Base-by-base conservation (phyloP, 2,113 vertebrate genomes). In the Oreotrochilus melanogaster region DNA sequence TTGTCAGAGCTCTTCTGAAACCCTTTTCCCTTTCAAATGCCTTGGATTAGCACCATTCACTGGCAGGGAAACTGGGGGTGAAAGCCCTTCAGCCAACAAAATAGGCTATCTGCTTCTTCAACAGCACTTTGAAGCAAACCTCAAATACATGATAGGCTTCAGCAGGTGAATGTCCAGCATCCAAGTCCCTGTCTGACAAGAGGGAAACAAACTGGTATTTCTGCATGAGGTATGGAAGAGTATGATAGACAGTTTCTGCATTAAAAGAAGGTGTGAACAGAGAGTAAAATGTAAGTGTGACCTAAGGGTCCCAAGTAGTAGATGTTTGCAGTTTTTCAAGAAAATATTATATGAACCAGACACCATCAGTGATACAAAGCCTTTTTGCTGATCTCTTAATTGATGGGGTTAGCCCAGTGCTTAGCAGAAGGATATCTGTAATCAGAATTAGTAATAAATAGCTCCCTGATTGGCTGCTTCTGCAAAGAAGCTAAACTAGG, bases 401-500 rank as follows among this genome's bases (percentile, higher is more conserved):
- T 22, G 39, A 23, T 1, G 1, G 24, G 27, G 71, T 69, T 66
- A 84, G 56, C 33, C 50, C 18, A 69, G 60, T 0, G 1, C 35
- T 87, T 42, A 51, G 64, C 37, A 60, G 50, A 30, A 66, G 72
- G 85, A 45, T 58, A 78, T 67, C 65, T 64, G 15, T 74, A 78
- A 93, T 81, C 88, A 84, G 88, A 93, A 96, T 96, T 94, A 96
- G 81, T 51, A 93, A 72, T 73, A 87, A 88, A 85, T 53, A 92
- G 60, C 17, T 33, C 35, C 71, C 48, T 74, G 64, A 88, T 81
- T 94, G 83, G 86, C 76, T 87, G 69, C 80, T 90, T 84, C 61
- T 74, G 53, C 60, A 86, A 92, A 94, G 82, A 80, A 89, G 93
- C 88, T 96, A 86, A 94, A 80, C 43, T 33, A 48, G 72, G 67